Percentiles rank a stretch among this genome's conserved stretches.
Conservation (phyloP, 2,113 vertebrate species). For the Spilogale gracilis region DNA sequence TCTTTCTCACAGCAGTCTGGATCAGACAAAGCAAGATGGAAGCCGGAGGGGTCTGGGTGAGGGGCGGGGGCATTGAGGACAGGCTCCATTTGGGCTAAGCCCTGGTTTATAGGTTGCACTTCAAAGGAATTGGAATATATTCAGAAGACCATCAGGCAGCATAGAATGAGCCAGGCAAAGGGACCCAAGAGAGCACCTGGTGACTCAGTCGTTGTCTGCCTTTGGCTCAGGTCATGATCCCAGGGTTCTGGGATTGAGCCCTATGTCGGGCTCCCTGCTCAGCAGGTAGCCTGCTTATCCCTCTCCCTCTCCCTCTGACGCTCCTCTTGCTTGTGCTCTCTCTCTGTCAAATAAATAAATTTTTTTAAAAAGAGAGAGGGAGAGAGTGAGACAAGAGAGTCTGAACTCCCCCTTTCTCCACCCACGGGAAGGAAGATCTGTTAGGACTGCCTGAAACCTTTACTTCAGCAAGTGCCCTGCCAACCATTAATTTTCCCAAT, state of each 20-base stretch:
- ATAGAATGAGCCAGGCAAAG: neutral
- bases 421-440: neutral
- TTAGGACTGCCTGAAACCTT: neutral
- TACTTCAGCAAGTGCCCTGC: neutral
- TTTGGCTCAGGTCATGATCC: no score
- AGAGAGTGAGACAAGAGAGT: neutral
- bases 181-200: neutral
- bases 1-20: neutral
- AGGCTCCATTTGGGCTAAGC: neutral
- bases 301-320: no score
- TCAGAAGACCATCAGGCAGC: neutral
- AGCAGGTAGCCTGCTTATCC: no score
- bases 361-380: no score
- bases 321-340: no score
- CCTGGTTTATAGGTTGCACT: neutral
- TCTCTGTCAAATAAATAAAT: no score
- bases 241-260: no score
- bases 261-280: no score
- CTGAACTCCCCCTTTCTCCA: neutral
- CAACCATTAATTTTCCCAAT: neutral
- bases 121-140: neutral
- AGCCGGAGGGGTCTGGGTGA: no score
- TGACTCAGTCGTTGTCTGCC: no score
- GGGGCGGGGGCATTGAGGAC: neutral
- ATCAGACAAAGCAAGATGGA: no score